Evolutionary conservation across 2,888 invertebrate species (phyloP).

Genomic region (Phrixothrix hirtus): DNA sequence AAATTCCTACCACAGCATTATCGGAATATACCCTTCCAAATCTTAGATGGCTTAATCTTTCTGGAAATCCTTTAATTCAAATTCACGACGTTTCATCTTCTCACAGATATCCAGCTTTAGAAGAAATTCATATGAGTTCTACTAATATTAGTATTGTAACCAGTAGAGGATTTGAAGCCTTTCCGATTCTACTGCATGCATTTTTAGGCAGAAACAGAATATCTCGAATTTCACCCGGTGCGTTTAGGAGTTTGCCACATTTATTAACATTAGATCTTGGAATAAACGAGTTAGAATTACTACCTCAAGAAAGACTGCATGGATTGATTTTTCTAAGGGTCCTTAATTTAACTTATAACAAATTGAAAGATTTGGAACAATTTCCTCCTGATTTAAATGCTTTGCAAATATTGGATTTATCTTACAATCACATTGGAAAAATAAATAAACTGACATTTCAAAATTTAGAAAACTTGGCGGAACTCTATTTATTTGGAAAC

Average conservation of each 20-base stretch:
- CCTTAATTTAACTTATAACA: constrained; percentile 83
- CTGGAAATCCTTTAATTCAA: constrained; percentile 77
- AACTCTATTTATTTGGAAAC: constrained; percentile 80
- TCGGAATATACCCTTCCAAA: constrained; percentile 74
- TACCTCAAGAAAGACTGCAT: constrained; percentile 83
- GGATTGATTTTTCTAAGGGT: constrained; percentile 73
- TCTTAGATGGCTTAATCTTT: constrained; percentile 77
- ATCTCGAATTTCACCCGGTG: constrained; percentile 79
- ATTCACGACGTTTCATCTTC: constrained; percentile 73
- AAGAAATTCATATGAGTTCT: constrained; percentile 76
- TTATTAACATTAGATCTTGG: constrained; percentile 80
- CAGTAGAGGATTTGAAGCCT: constrained; percentile 83
- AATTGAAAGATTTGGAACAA: constrained; percentile 78
- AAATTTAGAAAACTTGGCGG: constrained; percentile 74
- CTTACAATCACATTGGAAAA: constrained; percentile 79
- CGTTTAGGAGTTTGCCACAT: constrained; percentile 76
- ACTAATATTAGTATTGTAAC: constrained; percentile 83
- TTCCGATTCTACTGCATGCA: constrained; percentile 75
- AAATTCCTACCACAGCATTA: constrained; percentile 76
- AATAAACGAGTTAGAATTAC: constrained; percentile 77
- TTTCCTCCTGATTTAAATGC: constrained; percentile 77
- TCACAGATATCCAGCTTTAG: constrained; percentile 75
- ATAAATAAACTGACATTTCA: constrained; percentile 77
- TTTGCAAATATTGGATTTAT: constrained; percentile 78
- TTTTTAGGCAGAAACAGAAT: constrained; percentile 75